Evolutionary conservation across 2,888 invertebrate genomes (phyloP).

Genomic region (Aporophyla lueneburgensis): DNA sequence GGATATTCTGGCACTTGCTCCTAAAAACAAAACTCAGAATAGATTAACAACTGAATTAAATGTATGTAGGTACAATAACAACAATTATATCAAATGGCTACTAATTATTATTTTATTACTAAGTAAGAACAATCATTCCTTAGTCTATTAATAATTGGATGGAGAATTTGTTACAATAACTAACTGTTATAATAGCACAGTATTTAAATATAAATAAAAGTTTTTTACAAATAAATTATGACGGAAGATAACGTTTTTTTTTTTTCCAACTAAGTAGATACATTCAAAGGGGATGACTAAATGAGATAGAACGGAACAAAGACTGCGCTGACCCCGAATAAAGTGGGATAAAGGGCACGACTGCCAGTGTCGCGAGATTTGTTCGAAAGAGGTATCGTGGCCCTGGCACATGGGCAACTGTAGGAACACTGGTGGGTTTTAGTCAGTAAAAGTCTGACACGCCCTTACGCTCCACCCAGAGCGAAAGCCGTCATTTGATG

Average conservation of each 20-base stretch:
- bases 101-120: constrained; percentile 45
- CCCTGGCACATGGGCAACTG: too few species aligned
- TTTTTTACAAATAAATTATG: constrained; percentile 66
- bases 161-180: constrained; percentile 54
- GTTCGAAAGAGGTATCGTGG: too few species aligned
- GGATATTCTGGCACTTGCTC: too few species aligned
- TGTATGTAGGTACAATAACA: constrained; percentile 20
- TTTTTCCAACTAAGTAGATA: not conserved
- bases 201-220: constrained; percentile 54
- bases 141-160: constrained; percentile 53
- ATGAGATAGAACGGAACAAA: too few species aligned
- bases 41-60: constrained; percentile 9
- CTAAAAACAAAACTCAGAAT: not conserved
- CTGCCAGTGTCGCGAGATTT: too few species aligned
- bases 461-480: too few species aligned
- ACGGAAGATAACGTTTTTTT: constrained; percentile 2
- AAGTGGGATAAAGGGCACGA: too few species aligned
- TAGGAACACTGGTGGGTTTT: too few species aligned
- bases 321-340: too few species aligned
- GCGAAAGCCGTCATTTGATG: too few species aligned
- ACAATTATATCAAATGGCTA: constrained; percentile 20
- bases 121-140: constrained; percentile 64
- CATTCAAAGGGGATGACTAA: too few species aligned
- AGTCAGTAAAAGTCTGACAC: too few species aligned
- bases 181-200: constrained; percentile 51